Evolutionary conservation across 2,797 vertebrate species (phyloP).

Genomic region (Gallinago solitaria): DNA sequence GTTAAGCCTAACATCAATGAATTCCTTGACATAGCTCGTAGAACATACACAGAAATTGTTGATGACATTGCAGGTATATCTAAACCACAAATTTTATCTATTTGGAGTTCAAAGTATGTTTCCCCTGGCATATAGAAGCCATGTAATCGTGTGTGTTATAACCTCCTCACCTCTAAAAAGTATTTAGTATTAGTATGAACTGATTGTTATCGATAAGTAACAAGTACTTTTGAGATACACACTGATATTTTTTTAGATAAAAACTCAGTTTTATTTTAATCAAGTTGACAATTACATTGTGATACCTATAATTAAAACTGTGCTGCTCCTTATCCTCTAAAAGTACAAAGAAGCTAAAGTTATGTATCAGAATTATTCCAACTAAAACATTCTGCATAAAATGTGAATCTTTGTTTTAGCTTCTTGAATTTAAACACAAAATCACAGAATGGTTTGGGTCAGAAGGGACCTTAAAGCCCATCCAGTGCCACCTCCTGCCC

Average conservation of each 20-base stretch:
- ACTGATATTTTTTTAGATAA: background rate
- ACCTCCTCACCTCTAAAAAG: background rate
- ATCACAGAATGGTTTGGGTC: background rate
- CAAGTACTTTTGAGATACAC: background rate
- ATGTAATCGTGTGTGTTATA: background rate
- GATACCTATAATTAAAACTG: background rate
- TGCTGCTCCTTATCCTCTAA: background rate
- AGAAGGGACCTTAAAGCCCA: background rate
- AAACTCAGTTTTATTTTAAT: background rate
- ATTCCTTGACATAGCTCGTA: conserved; percentile 93
- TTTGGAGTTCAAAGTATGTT: background rate
- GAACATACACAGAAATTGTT: conserved; percentile 95
- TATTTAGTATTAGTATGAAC: background rate
- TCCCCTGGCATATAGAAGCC: background rate
- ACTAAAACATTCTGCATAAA: background rate
- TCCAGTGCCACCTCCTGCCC: background rate
- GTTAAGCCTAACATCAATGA: conserved; percentile 92
- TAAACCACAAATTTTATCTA: background rate
- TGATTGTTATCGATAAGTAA: background rate
- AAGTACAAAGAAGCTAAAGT: background rate
- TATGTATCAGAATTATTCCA: background rate
- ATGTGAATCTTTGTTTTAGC: background rate
- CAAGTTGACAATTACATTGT: background rate
- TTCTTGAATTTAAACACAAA: background rate
- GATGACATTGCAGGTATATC: conserved; percentile 94